Base-by-base conservation (phyloP, 2,113 vertebrate species). In the Ailuropoda melanoleuca region DNA sequence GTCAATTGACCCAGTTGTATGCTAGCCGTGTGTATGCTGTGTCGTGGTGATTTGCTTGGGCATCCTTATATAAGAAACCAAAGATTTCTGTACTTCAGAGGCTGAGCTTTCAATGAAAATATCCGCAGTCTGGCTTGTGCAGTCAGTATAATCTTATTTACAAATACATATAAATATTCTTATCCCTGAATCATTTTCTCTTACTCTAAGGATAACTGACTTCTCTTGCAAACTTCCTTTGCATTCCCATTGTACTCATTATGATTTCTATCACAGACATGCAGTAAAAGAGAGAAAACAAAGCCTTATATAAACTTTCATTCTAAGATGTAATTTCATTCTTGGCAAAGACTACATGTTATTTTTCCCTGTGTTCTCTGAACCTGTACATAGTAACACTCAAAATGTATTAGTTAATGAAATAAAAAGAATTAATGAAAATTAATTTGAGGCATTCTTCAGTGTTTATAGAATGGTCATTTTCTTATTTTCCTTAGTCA, bases 361-460 rank as follows among this genome's bases (percentile, higher is more conserved):
- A 90, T 55, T n/a, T 83, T 53, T 66, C 48, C 34, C 55, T 82
- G 46, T 50, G 29, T 80, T 72, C 48, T 91, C 39, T 24, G 39
- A 93, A 78, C 6, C 91, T 48, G 84, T 3, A 75, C 13, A 3
- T 39, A 77, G 26, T 21, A 66, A 60, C 17, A 74, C 60, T 89
- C 9, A 93, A 93, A 93, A 88, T 24, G 64, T 34, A 83, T 26
- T 89, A 89, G 84, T 43, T 78, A 17, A 82, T 93, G 37, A 96
- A 95, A 85, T 92, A 55, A 90, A 64, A 90, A 93, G 8, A 88
- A 94, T 8, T 75, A 58, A 64, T 60, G 1, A 89, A 82, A 46
- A 58, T 93, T 50, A 37, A 90, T 64, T 72, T 83, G 53, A 94
- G 8, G 6, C 0, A 24, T 6, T 83, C 78, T 58, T 43, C 70